phyloP scores from a whole-genome alignment of 2,888 invertebrate genomes.

The Tryphoninae sp. region DNA sequence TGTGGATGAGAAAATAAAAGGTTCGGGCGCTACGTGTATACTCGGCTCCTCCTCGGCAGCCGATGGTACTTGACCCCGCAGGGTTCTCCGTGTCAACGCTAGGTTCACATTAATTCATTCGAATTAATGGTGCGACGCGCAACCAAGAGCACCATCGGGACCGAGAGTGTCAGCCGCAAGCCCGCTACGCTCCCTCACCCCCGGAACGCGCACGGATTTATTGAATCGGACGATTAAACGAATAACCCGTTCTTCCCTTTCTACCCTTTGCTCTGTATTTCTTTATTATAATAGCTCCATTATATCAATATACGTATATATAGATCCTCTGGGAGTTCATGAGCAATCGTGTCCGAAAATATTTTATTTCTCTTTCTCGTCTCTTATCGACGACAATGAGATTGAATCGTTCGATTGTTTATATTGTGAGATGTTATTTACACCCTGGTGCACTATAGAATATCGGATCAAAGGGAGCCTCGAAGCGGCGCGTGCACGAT shows the following conservation, averaged over 20 bases:
- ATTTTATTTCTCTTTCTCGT: no score
- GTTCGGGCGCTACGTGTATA: constrained; percentile 2
- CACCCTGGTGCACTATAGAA: constrained; percentile 21
- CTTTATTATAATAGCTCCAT: not conserved
- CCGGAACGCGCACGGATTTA: constrained; percentile 77
- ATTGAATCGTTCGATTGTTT: constrained; percentile 26
- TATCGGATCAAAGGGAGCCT: constrained; percentile 23
- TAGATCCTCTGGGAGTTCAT: not conserved
- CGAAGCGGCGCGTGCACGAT: not conserved
- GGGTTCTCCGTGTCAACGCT: constrained; percentile 72
- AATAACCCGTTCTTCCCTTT: constrained; percentile 70
- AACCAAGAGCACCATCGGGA: constrained; percentile 66
- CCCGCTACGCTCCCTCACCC: constrained; percentile 64
- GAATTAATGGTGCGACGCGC: constrained; percentile 75
- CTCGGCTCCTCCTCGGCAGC: not conserved
- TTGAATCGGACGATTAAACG: constrained; percentile 80
- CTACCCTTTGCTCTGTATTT: constrained; percentile 29
- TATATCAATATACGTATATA: not conserved
- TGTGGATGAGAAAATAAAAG: constrained; percentile 33
- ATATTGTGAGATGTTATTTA: not conserved
- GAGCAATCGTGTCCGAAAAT: not conserved
- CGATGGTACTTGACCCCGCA: constrained; percentile 70
- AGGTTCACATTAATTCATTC: constrained; percentile 79
- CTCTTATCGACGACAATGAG: no score
- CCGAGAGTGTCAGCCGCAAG: constrained; percentile 72